Base-by-base conservation (phyloP, 2,113 vertebrate genomes). In the Onychostruthus taczanowskii region DNA sequence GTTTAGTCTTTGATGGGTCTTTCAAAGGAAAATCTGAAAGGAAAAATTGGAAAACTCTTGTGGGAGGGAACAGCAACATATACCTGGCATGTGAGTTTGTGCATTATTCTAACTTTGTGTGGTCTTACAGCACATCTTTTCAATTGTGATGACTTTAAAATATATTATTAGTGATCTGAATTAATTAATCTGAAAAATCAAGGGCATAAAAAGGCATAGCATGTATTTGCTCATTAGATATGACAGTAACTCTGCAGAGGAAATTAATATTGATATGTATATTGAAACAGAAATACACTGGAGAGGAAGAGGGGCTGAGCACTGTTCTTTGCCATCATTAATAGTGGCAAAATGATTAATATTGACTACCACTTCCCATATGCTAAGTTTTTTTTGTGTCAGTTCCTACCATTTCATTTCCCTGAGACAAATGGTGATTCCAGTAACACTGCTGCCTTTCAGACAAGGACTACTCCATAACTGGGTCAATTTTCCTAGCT, bases 211-310 rank as follows among this genome's bases (percentile, higher is more conserved):
- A 93, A 92, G 85, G 59, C 49, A 56, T 56, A 88, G 52, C 63
- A 56, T 86, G 56, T 94, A 47, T 86, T 94, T 96, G 75, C 83
- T 92, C 61, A 94, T 95, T 94, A 89, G 90, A 41, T 84, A 49
- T n/a, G 94, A 90, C 87, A 86, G 79, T 67, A 90, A 81, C 39
- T 95, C 85, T 67, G 39, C 56, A 68, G 76, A 72, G 85, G 18
- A 96, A 90, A 97, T 95, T 78, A 94, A 91, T 94, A 92, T 94
- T 94, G 83, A 86, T 95, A 62, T 13, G 35, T 86, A 52, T 91
- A 85, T 87, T 86, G 75, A 83, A 95, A 90, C 21, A 97, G 55
- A 84, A 95, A 52, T 90, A 70, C 50, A 86, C 87, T 61, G 59
- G 52, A 86, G 82, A 86, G 77, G 56, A 82, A 46, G 43, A 90